These are phyloP conservation scores for Clamator glandarius DNA, from an alignment of 2,797 vertebrate genomes.

Conservation along the genomic window DNA sequence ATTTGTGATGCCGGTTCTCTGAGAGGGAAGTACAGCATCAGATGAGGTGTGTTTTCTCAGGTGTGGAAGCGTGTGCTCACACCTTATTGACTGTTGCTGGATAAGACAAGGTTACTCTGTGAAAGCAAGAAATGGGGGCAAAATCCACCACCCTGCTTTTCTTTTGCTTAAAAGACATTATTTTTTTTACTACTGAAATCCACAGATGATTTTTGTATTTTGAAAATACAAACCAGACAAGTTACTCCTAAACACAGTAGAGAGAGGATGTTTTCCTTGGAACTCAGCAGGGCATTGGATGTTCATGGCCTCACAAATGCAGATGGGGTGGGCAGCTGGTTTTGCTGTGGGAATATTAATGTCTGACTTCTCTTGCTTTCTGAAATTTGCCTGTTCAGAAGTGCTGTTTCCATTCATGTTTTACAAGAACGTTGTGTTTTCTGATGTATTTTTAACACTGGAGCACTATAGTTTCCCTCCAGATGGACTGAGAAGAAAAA, in stretches of 20 bases:
- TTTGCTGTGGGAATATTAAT: background rate
- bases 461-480: background rate
- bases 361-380: background rate
- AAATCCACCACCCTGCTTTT: background rate
- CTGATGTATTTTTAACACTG: background rate
- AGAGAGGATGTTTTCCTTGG: background rate
- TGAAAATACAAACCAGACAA: background rate
- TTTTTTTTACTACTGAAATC: background rate
- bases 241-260: background rate
- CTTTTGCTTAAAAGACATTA: background rate
- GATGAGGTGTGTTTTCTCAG: background rate
- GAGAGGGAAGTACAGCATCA: background rate
- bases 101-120: background rate
- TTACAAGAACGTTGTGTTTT: background rate
- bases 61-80: background rate
- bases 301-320: background rate
- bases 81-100: background rate
- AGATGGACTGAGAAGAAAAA: background rate
- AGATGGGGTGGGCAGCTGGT: background rate
- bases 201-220: background rate
- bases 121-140: background rate
- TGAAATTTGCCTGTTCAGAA: background rate
- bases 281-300: accelerated
- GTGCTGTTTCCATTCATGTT: background rate
- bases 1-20: background rate